phyloP scores from a whole-genome alignment of 2,113 vertebrate genomes.

The Chrysemys picta region DNA sequence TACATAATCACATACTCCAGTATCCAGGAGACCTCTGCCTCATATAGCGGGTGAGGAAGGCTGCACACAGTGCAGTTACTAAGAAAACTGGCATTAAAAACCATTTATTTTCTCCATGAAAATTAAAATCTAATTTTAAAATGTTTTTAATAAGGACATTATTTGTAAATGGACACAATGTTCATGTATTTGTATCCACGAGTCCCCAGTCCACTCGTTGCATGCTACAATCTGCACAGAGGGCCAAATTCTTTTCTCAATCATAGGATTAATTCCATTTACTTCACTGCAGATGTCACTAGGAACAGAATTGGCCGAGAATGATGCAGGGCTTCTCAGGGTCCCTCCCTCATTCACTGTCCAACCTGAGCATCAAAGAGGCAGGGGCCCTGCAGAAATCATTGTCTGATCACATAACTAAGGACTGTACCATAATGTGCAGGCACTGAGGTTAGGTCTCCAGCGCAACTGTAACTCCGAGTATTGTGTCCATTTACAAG shows the following conservation, averaged over 20 bases:
- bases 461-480: no score
- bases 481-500: background rate
- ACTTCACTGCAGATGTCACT: background rate
- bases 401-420: background rate
- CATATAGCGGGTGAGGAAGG: background rate
- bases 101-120: background rate
- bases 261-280: background rate
- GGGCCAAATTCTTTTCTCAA: slow-evolving; percentile 7
- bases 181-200: background rate
- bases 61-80: background rate
- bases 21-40: background rate
- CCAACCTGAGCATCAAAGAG: background rate
- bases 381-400: background rate
- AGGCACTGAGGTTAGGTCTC: background rate
- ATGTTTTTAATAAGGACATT: background rate
- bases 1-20: background rate
- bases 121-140: background rate
- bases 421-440: background rate
- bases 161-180: background rate
- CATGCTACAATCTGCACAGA: background rate
- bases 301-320: background rate
- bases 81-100: background rate
- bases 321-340: background rate
- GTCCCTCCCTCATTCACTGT: background rate
- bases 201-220: background rate